Evolutionary conservation across 2,113 vertebrate species (phyloP).

Genomic region (Syngnathus floridae): DNA sequence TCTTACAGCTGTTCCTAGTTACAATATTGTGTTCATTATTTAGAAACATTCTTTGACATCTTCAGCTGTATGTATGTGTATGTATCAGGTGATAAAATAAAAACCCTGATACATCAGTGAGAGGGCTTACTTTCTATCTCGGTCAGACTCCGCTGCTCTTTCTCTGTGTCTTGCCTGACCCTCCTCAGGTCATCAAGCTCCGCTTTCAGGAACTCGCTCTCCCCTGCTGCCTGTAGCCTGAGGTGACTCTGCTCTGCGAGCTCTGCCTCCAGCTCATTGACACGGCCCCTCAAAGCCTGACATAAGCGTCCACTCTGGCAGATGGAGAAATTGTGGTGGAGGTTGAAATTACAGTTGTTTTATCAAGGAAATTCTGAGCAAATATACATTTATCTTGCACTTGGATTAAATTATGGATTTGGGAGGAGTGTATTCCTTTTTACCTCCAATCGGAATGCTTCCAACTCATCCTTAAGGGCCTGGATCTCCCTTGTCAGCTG

Average conservation of each 20-base stretch:
- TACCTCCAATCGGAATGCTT: constrained; percentile 84
- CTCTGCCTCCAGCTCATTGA: constrained; percentile 89
- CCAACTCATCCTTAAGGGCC: constrained; percentile 82
- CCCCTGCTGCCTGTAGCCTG: constrained; percentile 82
- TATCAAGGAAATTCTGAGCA: not conserved
- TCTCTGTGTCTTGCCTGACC: constrained; percentile 85
- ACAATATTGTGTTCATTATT: not conserved
- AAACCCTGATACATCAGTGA: not conserved
- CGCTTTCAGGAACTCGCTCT: constrained; percentile 84
- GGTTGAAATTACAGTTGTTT: not conserved
- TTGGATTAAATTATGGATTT: not conserved
- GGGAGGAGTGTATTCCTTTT: not conserved
- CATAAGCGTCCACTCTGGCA: constrained; percentile 76
- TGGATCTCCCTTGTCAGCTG: constrained; percentile 82
- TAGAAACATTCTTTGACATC: not conserved
- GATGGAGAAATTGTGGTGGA: not conserved
- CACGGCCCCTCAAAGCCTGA: constrained; percentile 79
- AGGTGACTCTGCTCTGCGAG: constrained; percentile 90
- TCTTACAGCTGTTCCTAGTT: not conserved
- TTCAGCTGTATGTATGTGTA: not conserved
- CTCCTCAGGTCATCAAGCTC: constrained; percentile 91
- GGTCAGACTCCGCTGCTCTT: constrained; percentile 88
- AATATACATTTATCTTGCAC: not conserved
- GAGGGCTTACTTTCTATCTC: constrained; percentile 84
- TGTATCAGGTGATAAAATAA: constrained; percentile 19